Base-by-base conservation (phyloP, 1,140 invertebrate species). In the Nomia melanderi region DNA sequence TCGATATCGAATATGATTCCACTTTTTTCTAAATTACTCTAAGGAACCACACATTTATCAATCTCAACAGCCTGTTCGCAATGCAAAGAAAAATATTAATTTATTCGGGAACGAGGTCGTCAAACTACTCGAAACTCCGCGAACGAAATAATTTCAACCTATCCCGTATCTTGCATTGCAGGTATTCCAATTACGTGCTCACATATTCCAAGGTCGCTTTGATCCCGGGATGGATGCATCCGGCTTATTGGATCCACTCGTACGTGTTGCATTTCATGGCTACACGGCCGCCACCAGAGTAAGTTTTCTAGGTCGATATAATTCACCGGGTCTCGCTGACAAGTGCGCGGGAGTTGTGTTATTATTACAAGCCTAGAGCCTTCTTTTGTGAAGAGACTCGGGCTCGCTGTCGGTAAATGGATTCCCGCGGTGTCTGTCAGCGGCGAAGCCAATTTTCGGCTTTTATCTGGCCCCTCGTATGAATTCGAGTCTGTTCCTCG, bases 201-300 rank as follows among this genome's bases (percentile, higher is more conserved):
- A 95, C 76, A 92, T 95, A 75, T 94, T 94, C 89, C 94, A 95
- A 91, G 94, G 94, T 36, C 93, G 93, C 74, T 92, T 95, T 62
- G 91, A 92, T 56, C 93, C 93, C 1, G 93, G 93, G 4, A 89
- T 89, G 77, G 93, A 94, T 75, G 86, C 89, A 44, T 93, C 90
- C 44, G 93, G 91, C 29, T 87, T 94, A 62, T 90, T 92, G 72
- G 93, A 94, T 88, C 91, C 93, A 27, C 92, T 93, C 47, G 79
- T 94, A 5, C 84, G 92, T 27, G 88, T 94, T 9, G 88, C 91
- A 41, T 92, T 94, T 84, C 83, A 87, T 41, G 90, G 90, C 59
- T 88, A 91, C 70, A 88, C 82, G 53, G 76, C 69, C 81, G 88
- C 59, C 66, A 93, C 81, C 63, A 86, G 67, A 79, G 91, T 91